Conservation (phyloP, 53 echinoderm and acorn worm species). For the Pentamera pediparva region DNA sequence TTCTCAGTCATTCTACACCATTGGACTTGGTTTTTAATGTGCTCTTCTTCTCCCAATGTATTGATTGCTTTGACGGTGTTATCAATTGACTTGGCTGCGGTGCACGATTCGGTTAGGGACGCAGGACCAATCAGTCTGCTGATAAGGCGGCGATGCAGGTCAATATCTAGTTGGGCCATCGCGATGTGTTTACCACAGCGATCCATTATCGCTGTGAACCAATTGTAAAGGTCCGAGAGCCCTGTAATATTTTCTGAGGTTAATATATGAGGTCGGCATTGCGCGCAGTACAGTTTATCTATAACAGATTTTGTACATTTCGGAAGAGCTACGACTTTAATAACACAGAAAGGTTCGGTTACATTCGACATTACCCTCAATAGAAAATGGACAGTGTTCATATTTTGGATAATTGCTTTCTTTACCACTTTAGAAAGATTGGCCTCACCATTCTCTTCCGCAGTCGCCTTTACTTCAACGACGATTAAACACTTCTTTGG, state of each 20-base stretch:
- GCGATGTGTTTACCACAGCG: background rate
- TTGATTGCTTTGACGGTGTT: background rate
- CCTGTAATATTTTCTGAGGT: background rate
- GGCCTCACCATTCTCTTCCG: background rate
- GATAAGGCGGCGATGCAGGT: background rate
- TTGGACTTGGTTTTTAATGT: background rate
- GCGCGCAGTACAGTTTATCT: background rate
- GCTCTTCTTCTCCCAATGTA: background rate
- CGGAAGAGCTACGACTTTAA: constrained; percentile 1
- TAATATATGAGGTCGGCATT: background rate
- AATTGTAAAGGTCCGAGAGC: background rate
- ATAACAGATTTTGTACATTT: no score
- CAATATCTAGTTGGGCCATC: background rate
- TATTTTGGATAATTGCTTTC: background rate
- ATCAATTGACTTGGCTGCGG: background rate
- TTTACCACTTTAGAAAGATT: background rate
- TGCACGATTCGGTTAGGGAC: background rate
- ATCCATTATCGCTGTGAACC: background rate
- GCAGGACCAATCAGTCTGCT: constrained; percentile 7
- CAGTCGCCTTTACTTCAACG: constrained; percentile 2
- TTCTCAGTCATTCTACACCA: background rate
- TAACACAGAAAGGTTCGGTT: background rate
- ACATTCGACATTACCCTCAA: background rate
- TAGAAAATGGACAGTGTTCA: background rate
- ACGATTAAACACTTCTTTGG: background rate